phyloP scores from a whole-genome alignment of 2,888 invertebrate species.

The Linnaemya vulpina region DNA sequence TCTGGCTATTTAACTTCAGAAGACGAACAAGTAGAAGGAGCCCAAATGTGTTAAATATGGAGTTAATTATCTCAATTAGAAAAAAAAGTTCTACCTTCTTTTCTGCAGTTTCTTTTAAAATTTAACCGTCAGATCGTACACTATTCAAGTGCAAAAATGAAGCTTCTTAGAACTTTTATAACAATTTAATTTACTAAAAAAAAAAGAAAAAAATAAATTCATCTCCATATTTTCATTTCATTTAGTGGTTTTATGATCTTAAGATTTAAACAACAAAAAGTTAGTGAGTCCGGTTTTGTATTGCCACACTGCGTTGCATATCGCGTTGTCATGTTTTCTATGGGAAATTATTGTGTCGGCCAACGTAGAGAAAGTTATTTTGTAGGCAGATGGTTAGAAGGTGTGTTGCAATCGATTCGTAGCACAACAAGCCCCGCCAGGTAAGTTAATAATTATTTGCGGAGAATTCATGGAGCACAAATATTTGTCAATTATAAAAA shows the following conservation, averaged over 20 bases:
- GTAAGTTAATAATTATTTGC: slow-evolving; percentile 51
- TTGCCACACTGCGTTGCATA: slow-evolving; percentile 1
- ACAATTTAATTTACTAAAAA: neutral
- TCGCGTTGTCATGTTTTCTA: neutral
- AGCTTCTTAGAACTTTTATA: neutral
- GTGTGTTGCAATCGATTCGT: slow-evolving; percentile 19
- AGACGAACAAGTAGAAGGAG: no score
- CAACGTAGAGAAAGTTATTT: slow-evolving; percentile 28
- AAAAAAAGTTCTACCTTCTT: no score
- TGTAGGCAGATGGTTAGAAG: slow-evolving; percentile 41
- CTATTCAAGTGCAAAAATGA: neutral
- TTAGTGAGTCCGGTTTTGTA: slow-evolving; percentile 1
- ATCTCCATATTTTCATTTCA: neutral
- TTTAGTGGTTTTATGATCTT: neutral
- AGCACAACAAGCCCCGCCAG: neutral
- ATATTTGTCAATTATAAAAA: slow-evolving; percentile 45
- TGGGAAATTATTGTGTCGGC: neutral
- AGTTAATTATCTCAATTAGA: no score
- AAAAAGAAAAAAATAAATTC: no score
- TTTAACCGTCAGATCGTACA: slow-evolving; percentile 15
- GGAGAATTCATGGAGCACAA: slow-evolving; percentile 38
- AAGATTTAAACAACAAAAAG: slow-evolving; percentile 4
- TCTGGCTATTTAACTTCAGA: no score
- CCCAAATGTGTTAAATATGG: no score
- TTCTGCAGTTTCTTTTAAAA: neutral